phyloP scores from a whole-genome alignment of 2,888 invertebrate genomes.

The Drosophila borborema region DNA sequence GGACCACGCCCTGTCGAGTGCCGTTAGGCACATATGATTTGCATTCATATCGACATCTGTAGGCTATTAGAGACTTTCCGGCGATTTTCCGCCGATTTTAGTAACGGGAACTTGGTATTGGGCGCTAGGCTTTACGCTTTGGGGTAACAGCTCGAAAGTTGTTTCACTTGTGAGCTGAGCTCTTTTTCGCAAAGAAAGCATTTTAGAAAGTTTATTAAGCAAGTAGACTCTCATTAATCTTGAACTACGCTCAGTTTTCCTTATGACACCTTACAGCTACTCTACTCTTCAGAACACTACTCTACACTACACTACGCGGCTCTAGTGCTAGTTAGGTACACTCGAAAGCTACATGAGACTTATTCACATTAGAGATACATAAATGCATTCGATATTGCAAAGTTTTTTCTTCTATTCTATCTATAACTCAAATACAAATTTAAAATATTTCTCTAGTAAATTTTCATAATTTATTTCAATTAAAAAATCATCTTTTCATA shows the following conservation, averaged over 20 bases:
- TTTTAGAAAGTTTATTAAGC: constrained; percentile 19
- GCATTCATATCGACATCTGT: constrained; percentile 2
- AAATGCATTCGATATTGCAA: too few relatives aligned
- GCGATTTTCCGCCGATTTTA: background rate
- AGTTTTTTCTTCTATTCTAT: too few relatives aligned
- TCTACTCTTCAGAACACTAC: background rate
- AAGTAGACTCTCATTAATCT: constrained; percentile 11
- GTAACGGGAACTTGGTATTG: background rate
- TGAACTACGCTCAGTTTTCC: background rate
- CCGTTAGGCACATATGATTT: background rate
- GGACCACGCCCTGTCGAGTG: background rate
- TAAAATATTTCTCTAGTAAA: background rate
- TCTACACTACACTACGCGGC: background rate
- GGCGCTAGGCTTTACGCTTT: background rate
- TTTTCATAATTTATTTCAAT: background rate
- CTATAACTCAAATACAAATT: too few relatives aligned
- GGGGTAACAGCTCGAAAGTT: background rate
- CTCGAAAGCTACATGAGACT: background rate
- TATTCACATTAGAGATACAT: too few relatives aligned
- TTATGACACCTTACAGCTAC: constrained; percentile 3
- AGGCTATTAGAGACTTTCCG: background rate
- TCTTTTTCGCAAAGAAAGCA: constrained; percentile 7
- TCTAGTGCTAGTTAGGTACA: background rate
- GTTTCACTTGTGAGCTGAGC: too few relatives aligned
- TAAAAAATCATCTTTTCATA: background rate